phyloP scores from a whole-genome alignment of 2,797 vertebrate species.

The Sebastes cheni region DNA sequence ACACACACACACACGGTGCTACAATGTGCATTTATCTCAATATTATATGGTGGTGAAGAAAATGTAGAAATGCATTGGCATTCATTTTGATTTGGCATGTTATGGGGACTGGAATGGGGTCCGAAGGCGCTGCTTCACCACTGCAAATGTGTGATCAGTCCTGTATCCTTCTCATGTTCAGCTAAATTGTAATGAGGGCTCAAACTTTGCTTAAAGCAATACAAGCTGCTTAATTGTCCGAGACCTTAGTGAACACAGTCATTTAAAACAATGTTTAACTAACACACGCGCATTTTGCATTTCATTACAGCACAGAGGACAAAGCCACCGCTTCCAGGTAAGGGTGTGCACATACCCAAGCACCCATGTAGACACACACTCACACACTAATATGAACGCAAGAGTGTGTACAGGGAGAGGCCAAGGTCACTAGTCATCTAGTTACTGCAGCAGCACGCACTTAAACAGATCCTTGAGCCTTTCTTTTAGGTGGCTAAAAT shows the following conservation, averaged over 20 bases:
- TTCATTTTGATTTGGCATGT: too few species aligned
- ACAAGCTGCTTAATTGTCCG: constrained; percentile 43
- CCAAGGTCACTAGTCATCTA: constrained; percentile 8
- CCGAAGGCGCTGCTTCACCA: background rate
- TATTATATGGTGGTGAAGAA: too few species aligned
- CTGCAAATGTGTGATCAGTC: background rate
- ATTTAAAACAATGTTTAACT: constrained; percentile 50
- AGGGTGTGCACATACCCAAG: background rate
- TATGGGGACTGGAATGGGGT: too few species aligned
- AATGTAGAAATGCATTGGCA: too few species aligned
- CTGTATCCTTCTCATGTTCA: constrained; percentile 3
- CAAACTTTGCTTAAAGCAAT: constrained; percentile 28
- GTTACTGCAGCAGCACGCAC: background rate
- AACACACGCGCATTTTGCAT: background rate
- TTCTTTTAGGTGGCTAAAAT: background rate
- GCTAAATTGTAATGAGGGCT: background rate
- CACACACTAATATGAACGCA: background rate
- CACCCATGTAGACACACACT: background rate
- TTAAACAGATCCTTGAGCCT: background rate
- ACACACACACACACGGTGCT: too few species aligned
- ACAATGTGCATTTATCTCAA: too few species aligned
- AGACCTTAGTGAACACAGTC: constrained; percentile 47
- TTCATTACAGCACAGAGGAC: background rate
- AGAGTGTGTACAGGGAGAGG: background rate
- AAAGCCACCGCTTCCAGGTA: background rate